A percentile compares a stretch with the other conserved stretches of the same genome.
Conservation (phyloP, 2,888 invertebrate genomes). For the Apeira syringaria region DNA sequence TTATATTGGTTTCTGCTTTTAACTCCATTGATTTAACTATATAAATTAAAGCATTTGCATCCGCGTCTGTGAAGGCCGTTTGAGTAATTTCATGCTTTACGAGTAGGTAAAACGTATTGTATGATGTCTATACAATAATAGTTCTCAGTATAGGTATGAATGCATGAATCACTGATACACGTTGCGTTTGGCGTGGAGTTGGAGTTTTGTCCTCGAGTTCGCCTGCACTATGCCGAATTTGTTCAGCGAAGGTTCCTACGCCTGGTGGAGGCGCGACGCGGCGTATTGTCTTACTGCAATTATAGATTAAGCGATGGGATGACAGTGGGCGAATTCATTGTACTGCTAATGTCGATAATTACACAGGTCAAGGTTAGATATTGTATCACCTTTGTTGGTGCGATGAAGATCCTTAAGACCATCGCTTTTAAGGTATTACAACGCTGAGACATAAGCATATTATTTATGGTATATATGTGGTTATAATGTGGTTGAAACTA, state of each 20-base stretch:
- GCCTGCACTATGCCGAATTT: constrained; percentile 6
- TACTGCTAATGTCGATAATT: constrained; percentile 7
- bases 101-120: too few species aligned
- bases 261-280: neutral
- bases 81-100: constrained; percentile 18
- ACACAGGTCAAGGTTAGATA: neutral
- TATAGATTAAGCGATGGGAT: constrained; percentile 1
- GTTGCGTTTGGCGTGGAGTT: neutral
- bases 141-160: constrained; percentile 9
- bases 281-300: constrained; percentile 7
- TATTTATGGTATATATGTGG: too few species aligned
- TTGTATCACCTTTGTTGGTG: too few species aligned
- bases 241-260: constrained; percentile 9
- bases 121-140: constrained; percentile 6
- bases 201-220: neutral
- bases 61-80: constrained; percentile 24
- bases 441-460: too few species aligned
- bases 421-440: too few species aligned
- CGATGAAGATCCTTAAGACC: too few species aligned
- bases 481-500: too few species aligned
- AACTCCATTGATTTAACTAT: constrained; percentile 6
- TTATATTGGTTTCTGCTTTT: constrained; percentile 22
- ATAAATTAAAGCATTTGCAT: constrained; percentile 13
- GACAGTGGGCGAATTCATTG: constrained; percentile 14
- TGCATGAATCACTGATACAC: constrained; percentile 9